Percentiles rank a stretch among this genome's conserved stretches.
Evolutionary conservation across 2,797 vertebrate genomes (phyloP).

Genomic region (Sebastes diaconus): DNA sequence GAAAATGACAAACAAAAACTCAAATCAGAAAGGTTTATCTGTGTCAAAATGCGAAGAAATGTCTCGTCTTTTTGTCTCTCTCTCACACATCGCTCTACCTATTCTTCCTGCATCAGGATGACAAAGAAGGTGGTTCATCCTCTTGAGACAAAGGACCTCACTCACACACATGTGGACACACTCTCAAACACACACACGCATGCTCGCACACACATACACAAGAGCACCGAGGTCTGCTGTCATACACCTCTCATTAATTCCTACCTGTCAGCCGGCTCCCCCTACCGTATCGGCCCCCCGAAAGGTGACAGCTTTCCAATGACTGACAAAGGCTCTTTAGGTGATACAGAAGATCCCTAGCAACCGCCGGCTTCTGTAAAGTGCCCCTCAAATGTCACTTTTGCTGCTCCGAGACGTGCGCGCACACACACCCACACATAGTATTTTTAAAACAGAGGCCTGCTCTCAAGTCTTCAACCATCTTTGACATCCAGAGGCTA

Average conservation of each 20-base stretch:
- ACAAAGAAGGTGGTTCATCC: constrained; percentile 74
- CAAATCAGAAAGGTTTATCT: constrained; percentile 8
- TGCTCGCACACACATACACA: constrained; percentile 46
- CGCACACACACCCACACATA: constrained; percentile 76
- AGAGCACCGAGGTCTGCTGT: constrained; percentile 77
- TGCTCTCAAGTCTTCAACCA: constrained; percentile 82
- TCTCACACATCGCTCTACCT: constrained; percentile 25
- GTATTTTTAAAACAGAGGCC: constrained; percentile 81
- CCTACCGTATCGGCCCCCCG: constrained; percentile 73
- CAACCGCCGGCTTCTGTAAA: constrained; percentile 79
- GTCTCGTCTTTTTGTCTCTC: constrained; percentile 17
- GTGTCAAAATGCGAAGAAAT: background rate
- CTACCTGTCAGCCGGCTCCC: constrained; percentile 82
- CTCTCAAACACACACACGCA: constrained; percentile 45
- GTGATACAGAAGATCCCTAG: constrained; percentile 86
- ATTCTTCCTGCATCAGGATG: constrained; percentile 47
- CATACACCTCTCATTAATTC: constrained; percentile 86
- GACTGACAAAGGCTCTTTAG: constrained; percentile 86
- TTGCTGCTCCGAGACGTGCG: constrained; percentile 76
- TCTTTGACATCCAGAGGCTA: constrained; percentile 79
- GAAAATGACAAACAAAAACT: background rate
- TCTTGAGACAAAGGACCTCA: constrained; percentile 80
- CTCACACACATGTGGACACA: constrained; percentile 53
- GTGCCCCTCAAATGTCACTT: constrained; percentile 90
- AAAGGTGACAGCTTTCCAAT: constrained; percentile 84